These are phyloP conservation scores for Sinocyclocheilus rhinocerous DNA, from an alignment of 2,113 vertebrate species.

Conservation along the genomic window DNA sequence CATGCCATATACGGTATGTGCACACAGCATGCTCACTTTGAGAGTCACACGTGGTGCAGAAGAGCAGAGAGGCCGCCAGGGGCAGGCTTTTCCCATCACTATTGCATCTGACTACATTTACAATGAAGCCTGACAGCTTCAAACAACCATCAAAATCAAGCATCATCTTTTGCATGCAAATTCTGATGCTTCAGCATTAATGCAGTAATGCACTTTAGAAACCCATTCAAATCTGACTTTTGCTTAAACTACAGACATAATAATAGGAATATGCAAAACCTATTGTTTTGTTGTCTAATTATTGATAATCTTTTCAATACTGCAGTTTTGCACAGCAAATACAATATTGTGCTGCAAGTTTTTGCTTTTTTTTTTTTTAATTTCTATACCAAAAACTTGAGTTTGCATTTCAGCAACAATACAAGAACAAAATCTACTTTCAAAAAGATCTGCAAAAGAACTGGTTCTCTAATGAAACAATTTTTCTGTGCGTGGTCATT, in stretches of 20 bases:
- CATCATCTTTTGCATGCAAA: not conserved
- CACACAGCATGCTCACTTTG: slow-evolving; percentile 60
- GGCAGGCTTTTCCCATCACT: slow-evolving; percentile 56
- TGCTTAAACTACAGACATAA: too few relatives aligned
- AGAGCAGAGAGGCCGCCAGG: slow-evolving; percentile 54
- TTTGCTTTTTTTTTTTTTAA: not conserved
- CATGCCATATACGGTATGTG: slow-evolving; percentile 88
- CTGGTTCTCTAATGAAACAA: not conserved
- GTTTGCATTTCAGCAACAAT: not conserved
- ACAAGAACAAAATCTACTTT: not conserved
- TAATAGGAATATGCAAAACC: not conserved
- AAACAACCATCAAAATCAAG: slow-evolving; percentile 6
- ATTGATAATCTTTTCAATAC: not conserved
- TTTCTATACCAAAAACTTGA: not conserved
- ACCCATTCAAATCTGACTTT: not conserved
- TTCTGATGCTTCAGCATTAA: not conserved
- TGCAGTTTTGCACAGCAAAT: not conserved
- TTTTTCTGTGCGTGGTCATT: not conserved
- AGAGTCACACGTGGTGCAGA: slow-evolving; percentile 57
- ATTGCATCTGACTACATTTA: slow-evolving; percentile 52
- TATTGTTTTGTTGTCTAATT: not conserved
- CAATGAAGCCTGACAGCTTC: slow-evolving; percentile 48
- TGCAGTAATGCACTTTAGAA: not conserved
- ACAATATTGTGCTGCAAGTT: not conserved
- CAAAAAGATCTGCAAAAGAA: not conserved